Base-by-base conservation (phyloP, 2,888 invertebrate genomes). In the Embidobia sp. region DNA sequence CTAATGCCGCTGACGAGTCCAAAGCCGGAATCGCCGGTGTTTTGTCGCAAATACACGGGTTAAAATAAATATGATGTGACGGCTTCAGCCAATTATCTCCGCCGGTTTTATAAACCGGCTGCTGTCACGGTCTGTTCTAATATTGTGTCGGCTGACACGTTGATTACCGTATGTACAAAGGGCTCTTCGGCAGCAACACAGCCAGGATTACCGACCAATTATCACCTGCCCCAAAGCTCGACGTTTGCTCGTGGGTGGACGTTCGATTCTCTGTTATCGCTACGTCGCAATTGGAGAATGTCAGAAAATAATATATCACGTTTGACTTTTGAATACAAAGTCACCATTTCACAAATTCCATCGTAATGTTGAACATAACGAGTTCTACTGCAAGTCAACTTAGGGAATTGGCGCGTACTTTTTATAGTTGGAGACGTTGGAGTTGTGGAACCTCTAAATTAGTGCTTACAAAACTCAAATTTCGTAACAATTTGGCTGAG, bases 141-240 rank as follows among this genome's bases (percentile, higher is more conserved):
- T 72, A 67, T 77, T 67, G 77, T 61, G 61, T 67, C 64, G 44
- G 57, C 51, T 63, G 63, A 77, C 73, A 46, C 69, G 59, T 73
- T 69, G 73, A 77, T 77, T 77, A 73, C 69, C 40, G 40, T 69
- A 44, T 69, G 57, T 64, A 73, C 77, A 73, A 77, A 73, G 67
- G 73, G 69, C 63, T 44, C 73, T 69, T 66, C 69, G 22, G 27
- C 6, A 33, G 48, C 46, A 57, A 67, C 67, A 61, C 69, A 64
- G 42, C 33, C 61, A 63, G 73, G 69, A 73, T 73, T 77, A 73
- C 73, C 63, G 57, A 63, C 73, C 77, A 77, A 77, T 77, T 77
- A 77, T 55, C 73, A 69, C 72, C 37, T 61, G 59, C 40, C 37
- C 46, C 53, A 37, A 49, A 53, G 49, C 16, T 35, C 27, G 19